Evolutionary conservation across 2,797 vertebrate species (phyloP).

Genomic region (Morelia viridis): DNA sequence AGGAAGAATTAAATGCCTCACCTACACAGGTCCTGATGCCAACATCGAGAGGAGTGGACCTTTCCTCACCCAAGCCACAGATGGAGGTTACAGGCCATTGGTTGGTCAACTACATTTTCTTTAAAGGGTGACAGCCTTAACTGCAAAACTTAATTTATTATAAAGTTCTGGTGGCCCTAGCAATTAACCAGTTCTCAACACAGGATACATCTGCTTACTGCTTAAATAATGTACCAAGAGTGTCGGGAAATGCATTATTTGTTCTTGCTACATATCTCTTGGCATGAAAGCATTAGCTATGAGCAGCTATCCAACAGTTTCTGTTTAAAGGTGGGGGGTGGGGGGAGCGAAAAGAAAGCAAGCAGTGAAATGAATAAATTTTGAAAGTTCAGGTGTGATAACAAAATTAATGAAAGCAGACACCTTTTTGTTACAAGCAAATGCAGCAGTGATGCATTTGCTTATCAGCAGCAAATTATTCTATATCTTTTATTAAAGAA

Average conservation of each 20-base stretch:
- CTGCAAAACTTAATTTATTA: background rate
- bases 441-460: slow-evolving; percentile 10
- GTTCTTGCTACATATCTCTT: background rate
- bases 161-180: background rate
- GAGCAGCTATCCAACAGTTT: background rate
- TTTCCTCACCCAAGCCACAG: background rate
- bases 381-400: slow-evolving; percentile 3
- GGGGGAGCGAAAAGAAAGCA: background rate
- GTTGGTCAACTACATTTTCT: background rate
- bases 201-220: background rate
- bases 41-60: no score
- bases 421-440: slow-evolving; percentile 43
- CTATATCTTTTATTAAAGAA: slow-evolving; percentile 30
- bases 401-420: slow-evolving; percentile 20
- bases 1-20: background rate
- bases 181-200: background rate
- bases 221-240: background rate
- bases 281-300: background rate
- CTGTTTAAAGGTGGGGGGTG: background rate
- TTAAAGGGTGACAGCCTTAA: background rate
- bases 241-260: background rate
- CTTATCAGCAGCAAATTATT: slow-evolving; percentile 44
- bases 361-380: slow-evolving; percentile 10
- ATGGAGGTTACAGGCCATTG: background rate
- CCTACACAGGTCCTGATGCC: no score